phyloP scores from a whole-genome alignment of 2,888 invertebrate species.

The Pseudanteris insignis region DNA sequence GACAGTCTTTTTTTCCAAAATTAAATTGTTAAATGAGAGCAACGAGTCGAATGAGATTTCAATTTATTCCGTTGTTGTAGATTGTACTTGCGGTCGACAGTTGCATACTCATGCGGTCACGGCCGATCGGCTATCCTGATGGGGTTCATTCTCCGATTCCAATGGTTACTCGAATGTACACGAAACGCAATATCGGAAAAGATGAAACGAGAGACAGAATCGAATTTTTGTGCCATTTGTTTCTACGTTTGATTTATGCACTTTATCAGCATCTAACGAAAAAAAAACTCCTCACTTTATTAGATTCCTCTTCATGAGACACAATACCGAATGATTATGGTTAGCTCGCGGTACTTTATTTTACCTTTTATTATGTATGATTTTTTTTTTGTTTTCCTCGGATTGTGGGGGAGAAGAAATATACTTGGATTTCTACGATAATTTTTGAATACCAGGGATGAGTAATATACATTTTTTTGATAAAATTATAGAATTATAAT shows the following conservation, averaged over 20 bases:
- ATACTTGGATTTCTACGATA: no score
- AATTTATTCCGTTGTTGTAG: slow-evolving; percentile 33
- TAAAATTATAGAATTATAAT: no score
- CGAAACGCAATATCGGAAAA: slow-evolving; percentile 21
- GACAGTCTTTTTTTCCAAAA: slow-evolving; percentile 17
- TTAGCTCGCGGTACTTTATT: not conserved
- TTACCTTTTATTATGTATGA: no score
- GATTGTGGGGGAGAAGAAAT: no score
- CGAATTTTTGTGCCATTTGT: slow-evolving; percentile 19
- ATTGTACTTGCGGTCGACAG: slow-evolving; percentile 39
- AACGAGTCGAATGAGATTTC: slow-evolving; percentile 25
- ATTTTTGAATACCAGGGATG: no score
- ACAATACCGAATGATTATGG: slow-evolving; percentile 1
- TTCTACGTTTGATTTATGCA: slow-evolving; percentile 21
- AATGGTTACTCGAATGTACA: not conserved
- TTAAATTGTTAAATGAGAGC: slow-evolving; percentile 28
- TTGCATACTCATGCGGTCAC: slow-evolving; percentile 38
- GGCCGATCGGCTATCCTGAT: slow-evolving; percentile 34
- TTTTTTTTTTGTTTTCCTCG: no score
- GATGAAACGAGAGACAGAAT: slow-evolving; percentile 26
- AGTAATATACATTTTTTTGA: no score
- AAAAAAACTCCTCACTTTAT: slow-evolving; percentile 10
- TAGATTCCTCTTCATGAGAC: not conserved
- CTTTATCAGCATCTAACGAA: slow-evolving; percentile 22
- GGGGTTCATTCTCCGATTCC: slow-evolving; percentile 36